Evolutionary conservation across 2,113 vertebrate species (phyloP), one percentile per base, ranked within the genome.

Genomic region (Halichoerus grypus): DNA sequence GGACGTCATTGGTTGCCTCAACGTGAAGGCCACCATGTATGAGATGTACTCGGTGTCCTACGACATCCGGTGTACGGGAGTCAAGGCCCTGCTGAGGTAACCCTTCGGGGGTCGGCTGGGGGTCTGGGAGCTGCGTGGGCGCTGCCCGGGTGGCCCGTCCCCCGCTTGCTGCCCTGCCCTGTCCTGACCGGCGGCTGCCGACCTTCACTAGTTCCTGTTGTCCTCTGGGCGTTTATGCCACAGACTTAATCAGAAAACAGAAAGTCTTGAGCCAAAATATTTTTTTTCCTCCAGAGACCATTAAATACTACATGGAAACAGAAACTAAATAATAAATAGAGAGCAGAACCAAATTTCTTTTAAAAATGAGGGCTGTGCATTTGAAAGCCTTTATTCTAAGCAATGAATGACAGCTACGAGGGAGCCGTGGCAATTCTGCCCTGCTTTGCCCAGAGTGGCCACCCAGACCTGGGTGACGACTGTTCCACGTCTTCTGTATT

Each of bases 141-240:
- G 1, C 1, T n/a, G 7, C 36, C 15, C 2, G 0, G 65, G 10
- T 15, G 0, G 36, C 11, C 10, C 0, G 0, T 72, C 46, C 59
- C 42, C 15, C 13, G 53, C 71, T 31, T 7, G 13, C 53, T 28
- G 46, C 83, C 79, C 81, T 63, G 42, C 10, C 18, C 6, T 33
- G 22, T 19, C 22, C 21, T 19, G 26, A n/a, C 31, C 0, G 0
- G 21, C 31, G 98, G 51, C 55, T 99, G 98, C 98, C 99, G 99
- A 99, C 99, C 99, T 98, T 98, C 98, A 99, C 98, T 98, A 99
- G 99, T 93, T 99, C 99, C 98, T 99, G 99, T 98, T 79, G 74
- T 99, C 98, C 99, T 99, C 99, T 99, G 99, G 99, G 99, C 99
- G 98, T 99, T 98, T 99, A 99, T 99, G 98, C 99, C 99, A 99